Evolutionary conservation across 2,113 vertebrate species (phyloP), one percentile per base, ranked within the genome.

Genomic region (Alaudala cheleensis): DNA sequence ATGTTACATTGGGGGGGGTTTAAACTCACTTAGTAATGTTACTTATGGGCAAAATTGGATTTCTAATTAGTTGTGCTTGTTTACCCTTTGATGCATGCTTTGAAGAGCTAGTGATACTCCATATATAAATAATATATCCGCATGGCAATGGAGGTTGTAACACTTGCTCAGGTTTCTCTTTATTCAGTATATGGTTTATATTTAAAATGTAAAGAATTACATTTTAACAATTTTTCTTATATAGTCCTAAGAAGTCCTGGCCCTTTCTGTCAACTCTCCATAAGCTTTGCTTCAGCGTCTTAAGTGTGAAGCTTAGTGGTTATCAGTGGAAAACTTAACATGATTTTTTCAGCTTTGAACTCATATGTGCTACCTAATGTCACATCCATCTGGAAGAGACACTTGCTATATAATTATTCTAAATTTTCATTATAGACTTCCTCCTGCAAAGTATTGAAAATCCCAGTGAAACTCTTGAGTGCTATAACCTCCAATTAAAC

Each of bases 21-120:
- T 65, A 97, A 95, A 94, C 69, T 80, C 86, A 56, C 69, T 96
- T 87, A 82, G 57, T 86, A 95, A 94, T 88, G 60, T 96, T 90
- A 94, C 83, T 96, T 96, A 96, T 88, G 69, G 40, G 54, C 62
- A 96, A 96, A 95, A 97, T 60, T 93, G 61, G 90, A 97, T 93
- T 97, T 96, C 83, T 84, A 95, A 76, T 96, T 97, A 95, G 83
- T 89, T 93, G 78, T 67, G 37, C 39, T 96, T 80, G 88, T 87
- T 97, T 93, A 86, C 57, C 86, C 91, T 93, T 94, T 22, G 6
- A 88, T 96, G 84, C 21, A 70, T 89, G 53, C 65, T 96, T 93
- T 86, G 78, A 96, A 95, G 73, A 34, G 71, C 74, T 97, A 96
- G 95, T 94, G 77, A 94, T 83, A 71, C 49, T 81, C 74, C 53